These are phyloP conservation scores for Limosa lapponica DNA, from an alignment of 2,797 vertebrate genomes.

Conservation along the genomic window DNA sequence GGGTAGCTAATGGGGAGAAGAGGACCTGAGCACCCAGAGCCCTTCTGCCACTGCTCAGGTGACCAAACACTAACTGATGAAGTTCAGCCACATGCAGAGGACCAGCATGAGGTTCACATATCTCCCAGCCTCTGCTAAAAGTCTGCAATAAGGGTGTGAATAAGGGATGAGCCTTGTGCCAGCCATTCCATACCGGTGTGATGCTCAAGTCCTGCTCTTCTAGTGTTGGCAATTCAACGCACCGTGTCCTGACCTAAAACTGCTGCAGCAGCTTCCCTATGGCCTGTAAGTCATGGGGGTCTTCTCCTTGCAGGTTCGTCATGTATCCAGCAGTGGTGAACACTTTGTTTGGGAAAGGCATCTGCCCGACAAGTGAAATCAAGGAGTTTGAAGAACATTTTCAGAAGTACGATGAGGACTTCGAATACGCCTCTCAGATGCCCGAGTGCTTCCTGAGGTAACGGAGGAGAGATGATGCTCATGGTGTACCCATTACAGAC, in stretches of 20 bases:
- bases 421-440: conserved; percentile 83
- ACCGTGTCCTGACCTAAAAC: background rate
- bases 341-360: conserved; percentile 79
- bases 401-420: conserved; percentile 80
- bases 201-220: background rate
- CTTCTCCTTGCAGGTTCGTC: conserved; percentile 68
- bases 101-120: background rate
- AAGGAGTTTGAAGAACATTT: conserved; percentile 83
- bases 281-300: background rate
- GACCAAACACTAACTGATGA: background rate
- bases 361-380: conserved; percentile 70
- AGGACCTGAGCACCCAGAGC: rapidly evolving
- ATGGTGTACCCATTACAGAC: background rate
- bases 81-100: background rate
- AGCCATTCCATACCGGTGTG: background rate
- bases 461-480: background rate
- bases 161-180: background rate
- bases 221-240: rapidly evolving
- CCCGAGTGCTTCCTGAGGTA: conserved; percentile 82
- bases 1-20: background rate
- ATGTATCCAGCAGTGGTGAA: conserved; percentile 83
- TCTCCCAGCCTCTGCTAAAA: background rate
- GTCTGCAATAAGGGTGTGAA: background rate
- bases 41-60: background rate
- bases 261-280: background rate